Conservation (phyloP, 2,113 vertebrate genomes). For the Chloebia gouldiae region DNA sequence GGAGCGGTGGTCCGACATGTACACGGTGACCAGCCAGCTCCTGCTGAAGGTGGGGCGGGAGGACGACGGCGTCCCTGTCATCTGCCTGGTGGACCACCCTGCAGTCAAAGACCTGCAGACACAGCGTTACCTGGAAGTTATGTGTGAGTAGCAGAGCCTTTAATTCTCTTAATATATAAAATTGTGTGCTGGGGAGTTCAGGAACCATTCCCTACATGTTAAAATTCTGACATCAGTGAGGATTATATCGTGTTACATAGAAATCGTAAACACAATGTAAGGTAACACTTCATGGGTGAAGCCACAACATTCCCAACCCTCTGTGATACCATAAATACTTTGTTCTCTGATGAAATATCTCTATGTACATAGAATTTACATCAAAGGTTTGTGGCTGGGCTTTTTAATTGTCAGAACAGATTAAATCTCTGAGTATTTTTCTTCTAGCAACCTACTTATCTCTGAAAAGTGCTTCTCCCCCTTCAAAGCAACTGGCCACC, state of each 20-base stretch:
- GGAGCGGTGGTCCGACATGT: constrained; percentile 93
- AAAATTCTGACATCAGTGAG: fast-evolving
- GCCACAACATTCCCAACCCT: background rate
- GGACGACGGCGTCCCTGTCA: constrained; percentile 90
- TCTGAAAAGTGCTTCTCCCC: background rate
- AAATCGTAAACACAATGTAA: background rate
- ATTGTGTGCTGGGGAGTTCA: background rate
- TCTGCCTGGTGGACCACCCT: constrained; percentile 95
- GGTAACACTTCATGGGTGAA: background rate
- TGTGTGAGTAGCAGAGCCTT: constrained; percentile 83
- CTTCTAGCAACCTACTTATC: background rate
- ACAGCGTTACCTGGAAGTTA: constrained; percentile 93
- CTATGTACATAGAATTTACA: background rate
- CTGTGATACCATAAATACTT: background rate
- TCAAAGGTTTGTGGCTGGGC: background rate
- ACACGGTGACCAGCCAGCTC: constrained; percentile 90
- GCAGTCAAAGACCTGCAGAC: constrained; percentile 94
- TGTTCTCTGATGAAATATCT: background rate
- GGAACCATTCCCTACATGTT: fast-evolving
- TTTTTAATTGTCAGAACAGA: background rate
- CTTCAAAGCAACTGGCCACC: background rate
- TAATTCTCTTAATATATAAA: fast-evolving
- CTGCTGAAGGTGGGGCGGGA: constrained; percentile 88
- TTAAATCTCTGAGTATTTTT: background rate
- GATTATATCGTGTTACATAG: background rate